These are phyloP conservation scores for Hymenochirus boettgeri DNA, from an alignment of 2,113 vertebrate species.

Conservation along the genomic window DNA sequence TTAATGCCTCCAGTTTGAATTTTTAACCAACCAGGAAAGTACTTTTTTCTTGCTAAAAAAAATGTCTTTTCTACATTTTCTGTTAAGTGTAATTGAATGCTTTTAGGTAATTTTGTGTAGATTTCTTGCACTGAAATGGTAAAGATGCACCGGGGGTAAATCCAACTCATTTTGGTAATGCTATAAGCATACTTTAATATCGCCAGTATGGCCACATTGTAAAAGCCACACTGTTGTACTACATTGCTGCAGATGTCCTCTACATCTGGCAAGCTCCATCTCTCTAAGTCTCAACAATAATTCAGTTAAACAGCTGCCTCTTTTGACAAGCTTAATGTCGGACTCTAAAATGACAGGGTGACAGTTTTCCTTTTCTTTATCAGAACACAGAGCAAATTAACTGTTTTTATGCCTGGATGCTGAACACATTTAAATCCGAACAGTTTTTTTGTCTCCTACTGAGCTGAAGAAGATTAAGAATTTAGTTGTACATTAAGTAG, in stretches of 20 bases:
- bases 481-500: slow-evolving; percentile 31
- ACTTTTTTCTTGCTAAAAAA: background rate
- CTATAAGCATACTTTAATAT: no score
- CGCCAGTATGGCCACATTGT: slow-evolving; percentile 64
- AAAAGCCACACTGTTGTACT: slow-evolving; percentile 66
- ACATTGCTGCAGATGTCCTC: slow-evolving; percentile 72
- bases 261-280: slow-evolving; percentile 71
- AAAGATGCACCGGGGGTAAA: no score
- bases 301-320: slow-evolving; percentile 77
- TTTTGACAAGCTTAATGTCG: slow-evolving; percentile 75
- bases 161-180: no score
- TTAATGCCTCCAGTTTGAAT: background rate
- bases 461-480: slow-evolving; percentile 37
- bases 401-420: slow-evolving; percentile 54
- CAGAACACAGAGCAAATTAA: slow-evolving; percentile 64
- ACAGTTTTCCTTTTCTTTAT: slow-evolving; percentile 64
- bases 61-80: no score
- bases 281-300: slow-evolving; percentile 70
- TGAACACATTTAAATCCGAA: slow-evolving; percentile 35
- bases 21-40: rapidly evolving
- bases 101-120: no score
- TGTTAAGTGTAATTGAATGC: background rate
- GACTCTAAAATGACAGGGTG: slow-evolving; percentile 69
- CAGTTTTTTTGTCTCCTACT: slow-evolving; percentile 28
- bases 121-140: no score